Evolutionary conservation across 2,888 invertebrate species (phyloP), one percentile per base, ranked within the genome.

Genomic region (Sminthurides aquaticus): DNA sequence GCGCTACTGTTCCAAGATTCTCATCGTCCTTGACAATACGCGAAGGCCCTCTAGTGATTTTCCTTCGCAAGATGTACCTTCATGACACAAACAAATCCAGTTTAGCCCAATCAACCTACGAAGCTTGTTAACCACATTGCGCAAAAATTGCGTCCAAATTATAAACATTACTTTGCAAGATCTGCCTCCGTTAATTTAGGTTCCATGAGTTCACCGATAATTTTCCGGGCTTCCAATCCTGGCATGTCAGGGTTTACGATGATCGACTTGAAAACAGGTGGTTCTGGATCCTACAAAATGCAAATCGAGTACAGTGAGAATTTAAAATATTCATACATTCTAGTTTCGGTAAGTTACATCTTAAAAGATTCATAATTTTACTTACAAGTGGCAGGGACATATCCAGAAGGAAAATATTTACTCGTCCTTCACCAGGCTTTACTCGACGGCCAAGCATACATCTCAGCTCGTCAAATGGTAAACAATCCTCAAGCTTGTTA

Each of bases 361-460:
- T 43, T 43, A 43, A 18, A 18, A 43, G 18, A 43, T 18, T 43
- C 18, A 18, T 11, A 43, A 43, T 43, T 18, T 18, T 18, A 49
- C 61, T 20, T 55, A 61, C 54, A 20, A 5, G 26, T 29, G 29
- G 25, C 22, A 54, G 55, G 2, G 66, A 67, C 20, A 72, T 27
- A 24, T 67, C 60, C 11, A 72, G 26, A 2, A 67, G 57, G 59
- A 56, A 72, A 2, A 73, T 59, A 11, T 61, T 56, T 18, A 72
- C 61, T 49, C 73, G 59, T 8, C 65, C 65, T 61, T 73, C 71
- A 18, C 66, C 67, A 2, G 65, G 65, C 28, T 69, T 60, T 1
- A 73, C 62, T 18, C 73, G 57, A 15, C 61, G 66, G 1, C 72
- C 71, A 5, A 65, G 18, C 11, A 60, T 64, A 20, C 69, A 61